Conservation (phyloP, 1,140 invertebrate genomes). For the Anoplolepis gracilipes region DNA sequence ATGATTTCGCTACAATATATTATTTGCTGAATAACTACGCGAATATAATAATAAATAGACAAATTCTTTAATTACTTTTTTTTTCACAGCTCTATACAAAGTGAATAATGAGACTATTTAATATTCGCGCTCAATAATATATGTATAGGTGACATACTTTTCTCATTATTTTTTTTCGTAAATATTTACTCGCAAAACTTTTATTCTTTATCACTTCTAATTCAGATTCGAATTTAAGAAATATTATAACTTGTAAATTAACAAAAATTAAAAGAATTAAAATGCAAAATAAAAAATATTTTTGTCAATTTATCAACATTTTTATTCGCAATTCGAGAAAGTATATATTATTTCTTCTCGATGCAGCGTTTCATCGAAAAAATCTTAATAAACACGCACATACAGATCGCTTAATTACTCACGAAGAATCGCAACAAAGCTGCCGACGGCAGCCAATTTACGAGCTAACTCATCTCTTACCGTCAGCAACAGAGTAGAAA, state of each 20-base stretch:
- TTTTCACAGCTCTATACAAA: not conserved
- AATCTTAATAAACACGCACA: constrained; percentile 9
- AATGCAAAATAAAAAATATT: too few species aligned
- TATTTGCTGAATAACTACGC: constrained; percentile 26
- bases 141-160: not conserved
- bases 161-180: not conserved
- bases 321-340: not conserved
- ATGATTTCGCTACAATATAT: constrained; percentile 28
- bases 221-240: not conserved
- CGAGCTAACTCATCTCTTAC: constrained; percentile 50
- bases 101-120: constrained; percentile 14
- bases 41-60: constrained; percentile 29
- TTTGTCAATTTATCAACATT: not conserved
- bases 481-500: constrained; percentile 57
- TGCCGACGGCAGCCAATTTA: constrained; percentile 51
- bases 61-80: not conserved
- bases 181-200: not conserved
- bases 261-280: too few species aligned
- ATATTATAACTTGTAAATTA: not conserved
- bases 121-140: not conserved
- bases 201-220: not conserved
- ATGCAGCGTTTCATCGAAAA: constrained; percentile 23
- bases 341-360: not conserved
- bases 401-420: constrained; percentile 35
- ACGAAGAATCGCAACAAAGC: constrained; percentile 40